Percentiles rank a stretch among this genome's conserved stretches.
Evolutionary conservation across 2,888 invertebrate species (phyloP).

Genomic region (Ophion obscuratus): DNA sequence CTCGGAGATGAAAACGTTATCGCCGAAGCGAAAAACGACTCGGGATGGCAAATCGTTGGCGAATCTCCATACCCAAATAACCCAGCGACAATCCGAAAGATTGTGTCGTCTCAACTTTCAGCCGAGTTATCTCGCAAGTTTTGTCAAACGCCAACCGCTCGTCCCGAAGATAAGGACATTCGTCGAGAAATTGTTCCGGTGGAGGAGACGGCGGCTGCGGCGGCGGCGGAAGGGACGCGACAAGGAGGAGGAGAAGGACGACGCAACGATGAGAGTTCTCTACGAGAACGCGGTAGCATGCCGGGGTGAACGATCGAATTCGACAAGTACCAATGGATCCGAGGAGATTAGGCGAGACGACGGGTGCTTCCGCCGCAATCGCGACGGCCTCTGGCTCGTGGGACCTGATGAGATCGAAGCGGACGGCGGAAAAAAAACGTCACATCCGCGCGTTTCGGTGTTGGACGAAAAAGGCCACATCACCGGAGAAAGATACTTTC

Average conservation of each 20-base stretch:
- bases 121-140: slow-evolving; percentile 5
- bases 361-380: slow-evolving; percentile 54
- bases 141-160: slow-evolving; percentile 21
- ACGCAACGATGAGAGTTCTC: slow-evolving; percentile 63
- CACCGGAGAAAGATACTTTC: neutral
- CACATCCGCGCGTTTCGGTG: neutral
- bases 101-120: slow-evolving; percentile 56
- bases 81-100: slow-evolving; percentile 3
- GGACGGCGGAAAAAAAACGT: neutral
- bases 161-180: slow-evolving; percentile 68
- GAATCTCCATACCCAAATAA: neutral
- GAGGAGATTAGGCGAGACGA: neutral
- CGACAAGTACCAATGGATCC: slow-evolving; percentile 19
- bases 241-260: neutral
- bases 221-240: neutral
- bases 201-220: slow-evolving; percentile 40
- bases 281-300: slow-evolving; percentile 72
- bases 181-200: slow-evolving; percentile 67
- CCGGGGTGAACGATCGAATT: slow-evolving; percentile 55
- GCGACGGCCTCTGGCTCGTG: slow-evolving; percentile 69
- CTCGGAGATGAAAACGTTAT: neutral
- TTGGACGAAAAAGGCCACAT: neutral
- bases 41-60: neutral
- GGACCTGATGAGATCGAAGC: slow-evolving; percentile 42
- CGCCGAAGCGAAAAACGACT: neutral